These are phyloP conservation scores for Amblyopsis hoosieri DNA, from an alignment of 2,797 vertebrate genomes.

Conservation along the genomic window DNA sequence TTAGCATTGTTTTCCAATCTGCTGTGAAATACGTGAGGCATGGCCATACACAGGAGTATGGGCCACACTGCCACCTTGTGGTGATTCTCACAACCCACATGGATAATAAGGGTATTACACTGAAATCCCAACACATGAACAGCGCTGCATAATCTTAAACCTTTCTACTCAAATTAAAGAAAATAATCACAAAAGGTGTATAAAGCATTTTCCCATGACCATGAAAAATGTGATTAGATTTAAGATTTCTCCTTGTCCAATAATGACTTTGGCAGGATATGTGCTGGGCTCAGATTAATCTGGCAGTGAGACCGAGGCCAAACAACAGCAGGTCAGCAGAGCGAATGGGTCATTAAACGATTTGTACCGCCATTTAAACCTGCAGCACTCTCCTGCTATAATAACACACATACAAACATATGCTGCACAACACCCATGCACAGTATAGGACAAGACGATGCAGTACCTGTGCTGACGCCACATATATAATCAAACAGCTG, in stretches of 20 bases:
- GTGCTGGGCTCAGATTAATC: neutral
- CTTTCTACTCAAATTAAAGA: too few species aligned
- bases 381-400: too few species aligned
- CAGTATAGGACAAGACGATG: slow-evolving; percentile 33
- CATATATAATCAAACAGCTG: slow-evolving; percentile 97
- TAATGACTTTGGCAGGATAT: neutral
- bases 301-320: slow-evolving; percentile 26
- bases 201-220: neutral
- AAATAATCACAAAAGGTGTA: neutral
- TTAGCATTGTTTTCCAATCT: slow-evolving; percentile 29
- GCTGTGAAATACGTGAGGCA: slow-evolving; percentile 18
- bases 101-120: neutral
- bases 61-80: slow-evolving; percentile 51
- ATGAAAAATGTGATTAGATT: neutral
- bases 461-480: slow-evolving; percentile 95
- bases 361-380: slow-evolving; percentile 21
- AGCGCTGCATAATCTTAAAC: too few species aligned
- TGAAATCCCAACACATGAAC: neutral
- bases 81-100: slow-evolving; percentile 3
- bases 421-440: slow-evolving; percentile 6
- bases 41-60: slow-evolving; percentile 7
- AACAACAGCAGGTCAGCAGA: slow-evolving; percentile 36
- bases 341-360: slow-evolving; percentile 52
- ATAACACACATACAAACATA: too few species aligned
- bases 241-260: neutral